These are phyloP conservation scores for Microtus montanus DNA, from an alignment of 2,113 vertebrate genomes.

Conservation along the genomic window DNA sequence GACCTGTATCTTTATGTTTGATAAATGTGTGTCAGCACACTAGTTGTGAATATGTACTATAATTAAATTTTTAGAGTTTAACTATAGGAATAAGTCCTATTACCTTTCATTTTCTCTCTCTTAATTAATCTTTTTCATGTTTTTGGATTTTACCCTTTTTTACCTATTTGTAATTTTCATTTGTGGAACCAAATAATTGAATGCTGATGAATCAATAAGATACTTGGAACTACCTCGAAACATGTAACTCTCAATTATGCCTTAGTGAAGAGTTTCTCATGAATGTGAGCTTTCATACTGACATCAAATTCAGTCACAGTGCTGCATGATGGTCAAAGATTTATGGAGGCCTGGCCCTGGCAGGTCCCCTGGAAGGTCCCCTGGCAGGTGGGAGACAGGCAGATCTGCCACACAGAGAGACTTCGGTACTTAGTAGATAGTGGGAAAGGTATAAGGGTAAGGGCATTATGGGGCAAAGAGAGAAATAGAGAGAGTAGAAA, in stretches of 20 bases:
- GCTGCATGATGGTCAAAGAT: background rate
- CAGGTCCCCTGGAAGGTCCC: too few relatives aligned
- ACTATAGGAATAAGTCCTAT: background rate
- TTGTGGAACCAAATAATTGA: slow-evolving; percentile 7
- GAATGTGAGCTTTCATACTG: background rate
- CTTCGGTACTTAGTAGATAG: too few relatives aligned
- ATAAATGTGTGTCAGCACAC: background rate
- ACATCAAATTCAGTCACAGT: background rate
- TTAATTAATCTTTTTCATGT: background rate
- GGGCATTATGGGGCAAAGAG: too few relatives aligned
- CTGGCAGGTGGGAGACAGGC: too few relatives aligned
- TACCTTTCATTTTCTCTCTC: background rate
- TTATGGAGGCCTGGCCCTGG: too few relatives aligned
- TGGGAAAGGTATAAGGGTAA: too few relatives aligned
- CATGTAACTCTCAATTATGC: background rate
- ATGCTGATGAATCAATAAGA: slow-evolving; percentile 4
- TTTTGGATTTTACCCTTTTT: slow-evolving; percentile 25
- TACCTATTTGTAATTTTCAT: background rate
- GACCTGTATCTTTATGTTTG: background rate
- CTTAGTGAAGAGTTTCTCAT: background rate
- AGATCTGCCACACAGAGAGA: too few relatives aligned
- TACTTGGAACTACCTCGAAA: background rate
- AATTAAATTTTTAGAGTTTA: background rate
- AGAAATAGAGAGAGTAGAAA: too few relatives aligned
- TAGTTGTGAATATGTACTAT: background rate